Conservation (phyloP, 2,888 invertebrate genomes). For the Lumbricus terrestris region DNA sequence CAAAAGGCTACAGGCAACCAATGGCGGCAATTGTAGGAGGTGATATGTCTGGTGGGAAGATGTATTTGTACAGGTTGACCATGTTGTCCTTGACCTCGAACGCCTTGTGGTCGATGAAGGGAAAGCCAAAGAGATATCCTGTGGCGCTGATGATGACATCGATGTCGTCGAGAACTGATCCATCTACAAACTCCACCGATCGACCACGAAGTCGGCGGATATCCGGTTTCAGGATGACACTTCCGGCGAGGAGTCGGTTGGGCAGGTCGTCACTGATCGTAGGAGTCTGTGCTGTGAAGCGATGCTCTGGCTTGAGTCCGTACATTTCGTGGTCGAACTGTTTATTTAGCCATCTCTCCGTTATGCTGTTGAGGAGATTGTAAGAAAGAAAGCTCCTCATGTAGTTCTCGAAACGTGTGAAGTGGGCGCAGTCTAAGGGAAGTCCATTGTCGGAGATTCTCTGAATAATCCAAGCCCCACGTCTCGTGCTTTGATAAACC, state of each 20-base stretch:
- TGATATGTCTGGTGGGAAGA: constrained; percentile 56
- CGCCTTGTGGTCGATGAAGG: constrained; percentile 54
- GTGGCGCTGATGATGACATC: constrained; percentile 57
- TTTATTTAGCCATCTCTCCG: constrained; percentile 43
- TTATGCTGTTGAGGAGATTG: constrained; percentile 15
- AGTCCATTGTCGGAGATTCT: constrained; percentile 49
- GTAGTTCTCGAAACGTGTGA: background rate
- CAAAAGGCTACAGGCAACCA: constrained; percentile 60
- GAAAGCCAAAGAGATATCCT: constrained; percentile 59
- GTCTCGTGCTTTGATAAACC: constrained; percentile 59
- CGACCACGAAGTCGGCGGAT: constrained; percentile 45
- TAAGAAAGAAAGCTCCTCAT: constrained; percentile 9
- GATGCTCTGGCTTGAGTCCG: constrained; percentile 56
- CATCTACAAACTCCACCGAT: constrained; percentile 53
- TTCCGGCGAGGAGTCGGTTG: constrained; percentile 56
- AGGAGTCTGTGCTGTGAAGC: constrained; percentile 45
- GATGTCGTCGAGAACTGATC: constrained; percentile 49
- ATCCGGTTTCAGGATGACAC: constrained; percentile 53
- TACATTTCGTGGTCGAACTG: constrained; percentile 58
- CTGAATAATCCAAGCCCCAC: constrained; percentile 60
- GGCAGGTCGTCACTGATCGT: constrained; percentile 60
- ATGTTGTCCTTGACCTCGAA: constrained; percentile 46
- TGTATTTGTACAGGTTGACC: constrained; percentile 57
- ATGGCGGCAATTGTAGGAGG: constrained; percentile 59
- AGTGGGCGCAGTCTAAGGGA: constrained; percentile 45